Evolutionary conservation across 2,888 invertebrate species (phyloP), one percentile per base, ranked within the genome.

Genomic region (Epinotia brunnichana): DNA sequence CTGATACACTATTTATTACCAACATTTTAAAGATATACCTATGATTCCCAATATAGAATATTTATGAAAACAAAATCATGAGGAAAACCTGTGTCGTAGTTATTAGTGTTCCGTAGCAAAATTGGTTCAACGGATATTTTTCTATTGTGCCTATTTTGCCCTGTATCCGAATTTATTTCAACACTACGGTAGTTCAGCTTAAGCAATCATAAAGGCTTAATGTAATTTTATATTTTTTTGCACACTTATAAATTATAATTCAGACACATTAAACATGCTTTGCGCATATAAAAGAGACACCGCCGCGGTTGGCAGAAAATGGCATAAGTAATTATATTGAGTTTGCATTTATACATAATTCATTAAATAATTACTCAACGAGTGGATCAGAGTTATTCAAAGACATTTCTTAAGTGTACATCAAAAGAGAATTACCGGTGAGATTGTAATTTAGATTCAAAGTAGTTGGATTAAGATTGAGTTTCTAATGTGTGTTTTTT

Each of bases 331-430:
- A 73, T 69, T 73, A 63, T 69, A 63, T 39, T 51, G 62, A 67
- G 66, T 60, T 67, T 60, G 67, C 62, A 57, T 56, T 68, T 59
- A 73, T 69, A 69, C 56, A 69, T 73, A 69, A 73, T 73, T 63
- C 73, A 69, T 69, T 63, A 69, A 73, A 69, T 69, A 69, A 73
- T 73, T 69, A 69, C 63, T 69, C 68, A 48, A 59, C 68, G 69
- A 44, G 53, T 63, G 69, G 57, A 69, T 62, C 48, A 59, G 51
- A 61, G 24, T 39, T 69, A 63, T 63, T 67, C 73, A 73, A 68
- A 62, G 62, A 67, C 63, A 44, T 53, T 41, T 10, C 4, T 19
- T 35, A 13, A 9, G 13, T 29, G 13, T 1, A 9, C 4, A 63
- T 63, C 29, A 56, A 21, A 54, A 66, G 21, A 41, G n/a, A 39